Base-by-base conservation (phyloP, 2,113 vertebrate genomes). In the Ascaphus truei region DNA sequence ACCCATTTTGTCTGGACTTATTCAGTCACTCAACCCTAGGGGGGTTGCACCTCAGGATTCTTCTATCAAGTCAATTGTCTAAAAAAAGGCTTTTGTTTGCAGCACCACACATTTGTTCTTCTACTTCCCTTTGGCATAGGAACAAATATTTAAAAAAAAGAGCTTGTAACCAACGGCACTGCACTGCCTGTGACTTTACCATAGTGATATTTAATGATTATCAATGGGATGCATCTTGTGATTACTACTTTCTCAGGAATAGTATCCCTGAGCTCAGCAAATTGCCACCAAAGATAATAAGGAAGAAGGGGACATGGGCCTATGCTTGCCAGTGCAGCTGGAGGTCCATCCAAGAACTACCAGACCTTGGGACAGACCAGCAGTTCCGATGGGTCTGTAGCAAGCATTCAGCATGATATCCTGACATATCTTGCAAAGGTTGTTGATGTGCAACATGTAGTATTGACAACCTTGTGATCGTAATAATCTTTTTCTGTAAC, bases 261-360 rank as follows among this genome's bases (percentile, higher is more conserved):
- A 98, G 96, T 77, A 88, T 96, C 89, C 97, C 96, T 10, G 94
- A 98, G 71, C 72, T 82, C 56, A 80, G 83, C 62, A 96, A 94
- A 71, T 83, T 98, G n/a, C 76, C 79, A 77, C 71, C 74, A 5
- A 94, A 91, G 81, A 79, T 98, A 84, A 81, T 80, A 68, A 88
- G 73, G 81, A 93, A 87, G 80, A 88, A 83, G 48, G 94, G 93
- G 36, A 51, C 77, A 0, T 90, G 96, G 60, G 93, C 96, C 0
- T 98, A 98, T 5, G 93, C 94, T 72, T 99, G 97, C 77, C 97
- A 98, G 84, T 99, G 97, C 77, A 94, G 91, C 86, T 98, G 97
- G 97, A 86, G 88, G 77, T 92, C 90, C 1, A 8, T 86, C 1
- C 39, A 74, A 8, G 81, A 85, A 1, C 73, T 89, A 16, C 86